These are phyloP conservation scores for Amphimallon solstitiale DNA, from an alignment of 2,888 invertebrate species.

Conservation along the genomic window DNA sequence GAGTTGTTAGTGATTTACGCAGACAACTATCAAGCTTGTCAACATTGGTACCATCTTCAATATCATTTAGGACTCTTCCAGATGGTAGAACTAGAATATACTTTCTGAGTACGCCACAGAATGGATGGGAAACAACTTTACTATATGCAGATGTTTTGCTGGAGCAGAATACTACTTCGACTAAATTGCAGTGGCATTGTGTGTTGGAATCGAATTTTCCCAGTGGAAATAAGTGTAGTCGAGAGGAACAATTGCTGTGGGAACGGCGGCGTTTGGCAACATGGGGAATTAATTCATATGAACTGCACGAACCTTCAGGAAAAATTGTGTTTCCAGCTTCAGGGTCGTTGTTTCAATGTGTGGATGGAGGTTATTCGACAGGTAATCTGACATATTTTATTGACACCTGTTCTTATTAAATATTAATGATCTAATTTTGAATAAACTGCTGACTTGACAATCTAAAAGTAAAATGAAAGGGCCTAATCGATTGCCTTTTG, in stretches of 20 bases:
- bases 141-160: slow-evolving; percentile 85
- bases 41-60: slow-evolving; percentile 83
- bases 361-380: slow-evolving; percentile 74
- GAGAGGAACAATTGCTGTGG: slow-evolving; percentile 90
- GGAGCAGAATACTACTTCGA: slow-evolving; percentile 19
- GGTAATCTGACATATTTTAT: not conserved
- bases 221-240: slow-evolving; percentile 73
- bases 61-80: slow-evolving; percentile 80
- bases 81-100: slow-evolving; percentile 88
- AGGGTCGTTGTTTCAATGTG: slow-evolving; percentile 87
- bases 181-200: slow-evolving; percentile 77
- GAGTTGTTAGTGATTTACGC: slow-evolving; percentile 82
- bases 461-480: not conserved
- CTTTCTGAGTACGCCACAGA: slow-evolving; percentile 87
- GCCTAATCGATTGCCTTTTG: not conserved
- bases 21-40: slow-evolving; percentile 82
- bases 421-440: too few species aligned
- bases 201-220: slow-evolving; percentile 82
- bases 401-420: not conserved
- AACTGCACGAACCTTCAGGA: slow-evolving; percentile 82
- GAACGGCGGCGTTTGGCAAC: slow-evolving; percentile 92
- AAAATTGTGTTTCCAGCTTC: slow-evolving; percentile 92
- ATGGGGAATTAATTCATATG: slow-evolving; percentile 95
- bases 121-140: slow-evolving; percentile 90
- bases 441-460: too few species aligned